Percentiles rank a stretch among this genome's conserved stretches.
phyloP scores from a whole-genome alignment of 2,888 invertebrate species.

The Nasonovia ribisnigri region DNA sequence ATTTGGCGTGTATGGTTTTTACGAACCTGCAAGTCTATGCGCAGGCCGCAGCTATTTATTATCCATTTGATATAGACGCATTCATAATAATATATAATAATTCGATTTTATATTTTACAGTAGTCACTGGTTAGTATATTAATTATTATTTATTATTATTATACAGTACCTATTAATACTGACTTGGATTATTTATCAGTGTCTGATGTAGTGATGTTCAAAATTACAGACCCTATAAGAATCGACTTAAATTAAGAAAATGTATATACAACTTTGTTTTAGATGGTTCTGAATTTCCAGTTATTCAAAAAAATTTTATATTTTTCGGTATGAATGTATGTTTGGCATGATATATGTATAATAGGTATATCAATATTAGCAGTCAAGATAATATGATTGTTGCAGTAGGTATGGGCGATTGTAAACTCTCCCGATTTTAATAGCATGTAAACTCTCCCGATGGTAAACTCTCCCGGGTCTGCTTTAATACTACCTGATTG shows the following conservation, averaged over 20 bases:
- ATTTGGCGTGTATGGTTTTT: no score
- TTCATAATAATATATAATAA: not conserved
- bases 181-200: not conserved
- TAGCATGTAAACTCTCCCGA: no score
- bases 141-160: not conserved
- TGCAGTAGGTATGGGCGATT: no score
- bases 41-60: not conserved
- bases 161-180: not conserved
- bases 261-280: not conserved
- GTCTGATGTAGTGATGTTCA: not conserved
- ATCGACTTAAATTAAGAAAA: not conserved
- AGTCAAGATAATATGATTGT: not conserved
- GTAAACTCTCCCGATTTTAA: no score
- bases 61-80: not conserved
- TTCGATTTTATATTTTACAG: not conserved
- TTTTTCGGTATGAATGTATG: not conserved
- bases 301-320: not conserved
- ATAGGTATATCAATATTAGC: not conserved
- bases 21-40: no score
- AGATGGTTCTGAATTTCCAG: not conserved
- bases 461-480: no score
- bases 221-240: not conserved
- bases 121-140: not conserved
- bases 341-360: not conserved
- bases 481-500: no score